These are phyloP conservation scores for Eristalis intricaria DNA, from an alignment of 2,888 invertebrate genomes.

Conservation along the genomic window DNA sequence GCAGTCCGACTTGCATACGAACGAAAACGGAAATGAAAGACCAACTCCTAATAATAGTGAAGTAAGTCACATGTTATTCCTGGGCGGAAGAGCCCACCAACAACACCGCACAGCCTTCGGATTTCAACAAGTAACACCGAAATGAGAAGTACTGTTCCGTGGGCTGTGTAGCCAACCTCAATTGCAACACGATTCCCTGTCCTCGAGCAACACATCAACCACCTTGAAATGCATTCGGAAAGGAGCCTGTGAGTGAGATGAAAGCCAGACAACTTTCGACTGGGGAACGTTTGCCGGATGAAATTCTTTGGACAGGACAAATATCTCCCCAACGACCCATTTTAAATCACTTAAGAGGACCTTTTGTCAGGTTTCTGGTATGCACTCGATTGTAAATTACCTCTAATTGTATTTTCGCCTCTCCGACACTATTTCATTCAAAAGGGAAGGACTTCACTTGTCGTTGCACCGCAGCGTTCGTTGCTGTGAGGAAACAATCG, in stretches of 20 bases:
- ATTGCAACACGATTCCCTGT: conserved; percentile 1
- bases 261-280: neutral
- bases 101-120: conserved; percentile 50
- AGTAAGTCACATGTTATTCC: conserved; percentile 70
- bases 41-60: conserved; percentile 68
- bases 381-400: conserved; percentile 70
- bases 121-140: conserved; percentile 60
- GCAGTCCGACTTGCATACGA: neutral
- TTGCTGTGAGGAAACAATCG: conserved; percentile 35
- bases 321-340: conserved; percentile 55
- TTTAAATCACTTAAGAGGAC: conserved; percentile 68
- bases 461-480: neutral
- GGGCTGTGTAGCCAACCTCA: neutral
- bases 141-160: neutral
- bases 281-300: conserved; percentile 17
- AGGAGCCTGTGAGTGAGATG: conserved; percentile 23
- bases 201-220: neutral
- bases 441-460: neutral
- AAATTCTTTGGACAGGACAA: conserved; percentile 11
- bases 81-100: conserved; percentile 46
- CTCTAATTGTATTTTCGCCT: conserved; percentile 68
- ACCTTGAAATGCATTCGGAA: conserved; percentile 34
- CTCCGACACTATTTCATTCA: conserved; percentile 34
- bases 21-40: conserved; percentile 68
- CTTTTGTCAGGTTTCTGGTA: conserved; percentile 60